Base-by-base conservation (phyloP, 1,140 invertebrate species). In the Drosophila ambigua region DNA sequence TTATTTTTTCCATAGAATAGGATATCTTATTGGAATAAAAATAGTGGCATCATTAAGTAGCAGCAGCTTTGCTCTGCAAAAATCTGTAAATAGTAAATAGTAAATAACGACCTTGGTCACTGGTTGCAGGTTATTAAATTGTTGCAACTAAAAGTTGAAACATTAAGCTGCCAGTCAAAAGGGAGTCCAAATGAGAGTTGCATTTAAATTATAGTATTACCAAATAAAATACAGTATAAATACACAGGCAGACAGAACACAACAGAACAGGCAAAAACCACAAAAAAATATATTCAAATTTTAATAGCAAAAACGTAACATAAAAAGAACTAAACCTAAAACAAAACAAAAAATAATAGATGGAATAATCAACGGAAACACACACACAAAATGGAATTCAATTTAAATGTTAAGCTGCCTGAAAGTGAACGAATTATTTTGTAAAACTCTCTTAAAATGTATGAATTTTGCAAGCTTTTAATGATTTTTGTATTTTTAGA, bases 81-180 rank as follows among this genome's bases (percentile, higher is more conserved):
- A 39, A 43, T 69, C 45, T 69, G 67, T 69, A 69, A 69, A 69
- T 69, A 69, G 67, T 69, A 69, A 69, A 69, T 69, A 69, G 44
- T 69, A 43, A 41, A 66, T 24, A 24, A 23, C 15, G 15, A 46
- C 26, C 61, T 54, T 52, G 46, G 28, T 44, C 20, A 7, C 50
- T 31, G 8, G 3, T 23, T 28, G 31, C 23, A 68, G 51, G 4
- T 49, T 67, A 68, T 69, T 68, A 20, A 68, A 69, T 50, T 50
- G 65, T 48, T 55, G 64, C 51, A 50, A 68, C 49, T 9, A 39
- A 4, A 69, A 69, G 44, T 69, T 69, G 55, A 48, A 68, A 58
- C 64, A 43, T n/a, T 54, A 49, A n/a, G 65, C 67, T 69, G 67
- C 64, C 65, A 69, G 64, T 69, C 44, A 69, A 53, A 45, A 73